A percentile compares a stretch with the other conserved stretches of the same genome.
phyloP scores from a whole-genome alignment of 2,113 vertebrate genomes.

The Percina caprodes region DNA sequence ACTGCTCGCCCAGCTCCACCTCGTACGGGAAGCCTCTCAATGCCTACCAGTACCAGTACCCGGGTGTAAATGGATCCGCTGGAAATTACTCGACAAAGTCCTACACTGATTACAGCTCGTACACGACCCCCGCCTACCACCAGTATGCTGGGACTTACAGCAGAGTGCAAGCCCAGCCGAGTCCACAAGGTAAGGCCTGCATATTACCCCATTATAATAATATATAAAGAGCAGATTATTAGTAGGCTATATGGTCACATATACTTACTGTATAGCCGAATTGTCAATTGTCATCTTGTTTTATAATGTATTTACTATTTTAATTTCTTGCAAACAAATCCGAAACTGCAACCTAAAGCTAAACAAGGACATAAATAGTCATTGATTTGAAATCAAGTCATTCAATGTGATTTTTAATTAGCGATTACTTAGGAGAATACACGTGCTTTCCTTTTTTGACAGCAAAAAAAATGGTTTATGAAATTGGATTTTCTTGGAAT shows the following conservation, averaged over 20 bases:
- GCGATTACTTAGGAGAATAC: not conserved
- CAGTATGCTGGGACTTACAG: constrained; percentile 96
- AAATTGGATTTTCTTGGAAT: not conserved
- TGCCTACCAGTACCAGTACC: constrained; percentile 97
- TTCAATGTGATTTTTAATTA: not conserved
- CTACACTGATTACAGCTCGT: constrained; percentile 92
- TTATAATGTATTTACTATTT: not conserved
- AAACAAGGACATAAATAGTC: not conserved
- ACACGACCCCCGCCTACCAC: constrained; percentile 91
- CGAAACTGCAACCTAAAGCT: not conserved
- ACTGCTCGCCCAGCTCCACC: constrained; percentile 95
- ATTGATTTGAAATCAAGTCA: not conserved
- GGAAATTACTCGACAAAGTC: constrained; percentile 94
- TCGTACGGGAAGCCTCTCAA: constrained; percentile 96
- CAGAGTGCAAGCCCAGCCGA: constrained; percentile 90
- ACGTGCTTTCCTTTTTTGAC: not conserved
- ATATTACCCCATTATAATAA: not conserved
- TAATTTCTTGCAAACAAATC: not conserved
- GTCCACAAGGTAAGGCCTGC: constrained; percentile 90
- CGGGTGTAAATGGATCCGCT: constrained; percentile 91
- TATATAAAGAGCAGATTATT: not conserved
- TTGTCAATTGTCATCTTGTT: not conserved
- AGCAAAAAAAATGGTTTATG: not conserved
- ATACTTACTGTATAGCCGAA: not conserved
- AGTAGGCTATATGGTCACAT: not conserved